A percentile compares a stretch with the other conserved stretches of the same genome.
Conservation (phyloP, 1,140 invertebrate species). For the Anagrus nilaparvatae region DNA sequence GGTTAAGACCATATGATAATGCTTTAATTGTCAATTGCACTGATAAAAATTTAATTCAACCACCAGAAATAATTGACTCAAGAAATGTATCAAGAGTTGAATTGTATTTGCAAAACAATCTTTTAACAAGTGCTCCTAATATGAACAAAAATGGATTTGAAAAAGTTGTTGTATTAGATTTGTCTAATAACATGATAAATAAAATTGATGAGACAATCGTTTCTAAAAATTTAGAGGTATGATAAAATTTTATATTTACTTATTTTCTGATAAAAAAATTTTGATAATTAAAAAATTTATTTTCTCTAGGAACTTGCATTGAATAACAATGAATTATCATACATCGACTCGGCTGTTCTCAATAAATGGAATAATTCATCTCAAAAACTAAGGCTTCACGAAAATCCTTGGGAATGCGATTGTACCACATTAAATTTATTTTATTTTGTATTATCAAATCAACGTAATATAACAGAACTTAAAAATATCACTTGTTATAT, state of each 20-base stretch:
- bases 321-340: no score
- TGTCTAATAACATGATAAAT: constrained; percentile 4
- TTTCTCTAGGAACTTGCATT: no score
- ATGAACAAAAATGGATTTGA: constrained; percentile 45
- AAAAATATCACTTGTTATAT: no score
- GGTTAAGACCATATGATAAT: no score
- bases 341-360: no score
- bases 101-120: constrained; percentile 40
- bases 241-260: no score
- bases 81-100: constrained; percentile 41
- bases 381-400: constrained; percentile 33
- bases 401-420: constrained; percentile 51
- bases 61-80: constrained; percentile 40
- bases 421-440: constrained; percentile 29
- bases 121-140: constrained; percentile 46
- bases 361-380: not conserved
- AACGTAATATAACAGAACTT: no score
- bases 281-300: no score
- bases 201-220: constrained; percentile 12
- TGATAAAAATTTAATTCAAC: constrained; percentile 47
- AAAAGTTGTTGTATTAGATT: not conserved
- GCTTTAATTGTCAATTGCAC: constrained; percentile 49
- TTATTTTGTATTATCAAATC: not conserved
- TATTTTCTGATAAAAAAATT: no score
- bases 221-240: constrained; percentile 18